Base-by-base conservation (phyloP, 2,797 vertebrate species). In the Xerus rutilus region DNA sequence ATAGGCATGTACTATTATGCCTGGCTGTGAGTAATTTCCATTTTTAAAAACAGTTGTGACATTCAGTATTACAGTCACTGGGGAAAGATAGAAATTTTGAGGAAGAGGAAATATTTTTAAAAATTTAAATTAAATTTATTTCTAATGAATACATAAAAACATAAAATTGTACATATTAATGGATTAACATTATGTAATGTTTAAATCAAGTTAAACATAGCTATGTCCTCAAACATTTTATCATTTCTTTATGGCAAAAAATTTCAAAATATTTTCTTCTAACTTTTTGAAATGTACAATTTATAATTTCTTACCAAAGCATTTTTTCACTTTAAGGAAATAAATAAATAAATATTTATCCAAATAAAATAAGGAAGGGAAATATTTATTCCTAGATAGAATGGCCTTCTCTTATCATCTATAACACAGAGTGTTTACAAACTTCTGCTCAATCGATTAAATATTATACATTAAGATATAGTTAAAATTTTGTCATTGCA, bases 401-500 rank as follows among this genome's bases (percentile, higher is more conserved):
- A 91, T 81, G 32, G 7, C 88, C 84, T 93, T 94, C 35, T 94
- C 65, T 85, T 96, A 49, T 89, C 39, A 78, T 57, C 67, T 85
- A 59, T 87, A 92, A 85, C 39, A 88, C 45, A 91, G 15, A 91
- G 15, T 88, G 30, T 65, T 94, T 83, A 57, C 96, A 93, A 88
- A 76, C 20, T 90, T 49, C 49, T 74, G 54, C 45, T 86, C 52
- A 92, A 91, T 94, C 47, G 91, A 30, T 94, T 94, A 59, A 86
- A 54, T 73, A 45, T 88, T 25, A 59, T 57, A 32, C 81, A 57
- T 93, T 97, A 65, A 94, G 93, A 91, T 90, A 10, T 88, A 86
- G 92, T 96, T 87, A 95, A 96, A 95, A 87, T 82, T 84, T 96
- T 89, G 73, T 77, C 81, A 93, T 7, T 95, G 67, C 18, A 45